Percentiles rank a stretch among this genome's conserved stretches.
phyloP scores from a whole-genome alignment of 2,888 invertebrate species.

The Dioctria rufipes region DNA sequence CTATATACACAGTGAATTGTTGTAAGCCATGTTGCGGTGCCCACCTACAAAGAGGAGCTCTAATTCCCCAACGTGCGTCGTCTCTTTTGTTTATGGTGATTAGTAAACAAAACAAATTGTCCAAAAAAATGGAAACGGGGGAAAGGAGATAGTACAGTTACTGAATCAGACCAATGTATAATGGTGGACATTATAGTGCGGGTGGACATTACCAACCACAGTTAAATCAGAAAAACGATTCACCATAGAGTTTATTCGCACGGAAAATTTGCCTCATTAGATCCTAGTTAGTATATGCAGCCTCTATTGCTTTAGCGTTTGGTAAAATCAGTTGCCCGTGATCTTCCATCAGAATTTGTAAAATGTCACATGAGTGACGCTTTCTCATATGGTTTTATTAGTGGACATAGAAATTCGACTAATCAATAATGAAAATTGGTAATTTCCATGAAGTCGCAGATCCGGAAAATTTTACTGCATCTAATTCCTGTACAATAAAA shows the following conservation, averaged over 20 bases:
- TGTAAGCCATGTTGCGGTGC: slow-evolving; percentile 38
- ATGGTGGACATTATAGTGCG: slow-evolving; percentile 1
- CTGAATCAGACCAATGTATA: background rate
- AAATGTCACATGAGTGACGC: no score
- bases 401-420: no score
- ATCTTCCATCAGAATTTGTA: no score
- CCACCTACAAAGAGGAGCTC: background rate
- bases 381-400: no score
- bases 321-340: no score
- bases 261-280: slow-evolving; percentile 48
- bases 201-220: slow-evolving; percentile 14
- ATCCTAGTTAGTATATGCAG: background rate
- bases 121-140: no score
- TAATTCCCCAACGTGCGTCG: background rate
- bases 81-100: slow-evolving; percentile 39
- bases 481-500: no score
- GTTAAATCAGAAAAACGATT: slow-evolving; percentile 44
- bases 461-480: no score
- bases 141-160: background rate
- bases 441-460: no score
- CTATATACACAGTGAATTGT: background rate
- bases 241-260: background rate
- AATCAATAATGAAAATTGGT: no score
- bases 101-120: slow-evolving; percentile 42
- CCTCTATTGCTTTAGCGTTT: no score